Percentiles rank a stretch among this genome's conserved stretches.
Evolutionary conservation across 2,113 vertebrate species (phyloP).

Genomic region (Tupaia chinensis): DNA sequence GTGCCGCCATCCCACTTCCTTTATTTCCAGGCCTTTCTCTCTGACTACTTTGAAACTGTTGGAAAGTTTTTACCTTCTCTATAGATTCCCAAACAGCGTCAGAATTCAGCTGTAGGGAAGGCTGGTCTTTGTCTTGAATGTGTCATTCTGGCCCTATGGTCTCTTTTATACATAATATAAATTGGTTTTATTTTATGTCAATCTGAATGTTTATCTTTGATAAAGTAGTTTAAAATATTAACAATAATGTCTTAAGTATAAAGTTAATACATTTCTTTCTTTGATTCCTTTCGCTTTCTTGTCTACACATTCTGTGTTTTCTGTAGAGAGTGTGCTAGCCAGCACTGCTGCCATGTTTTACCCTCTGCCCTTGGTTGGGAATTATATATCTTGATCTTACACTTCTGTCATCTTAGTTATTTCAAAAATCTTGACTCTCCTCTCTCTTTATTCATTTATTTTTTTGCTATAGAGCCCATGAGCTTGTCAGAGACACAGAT

Average conservation of each 20-base stretch:
- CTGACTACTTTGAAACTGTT: neutral
- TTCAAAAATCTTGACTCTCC: neutral
- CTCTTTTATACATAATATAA: neutral
- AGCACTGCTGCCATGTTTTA: too few relatives aligned
- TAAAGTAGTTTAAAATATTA: conserved; percentile 55
- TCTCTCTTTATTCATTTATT: too few relatives aligned
- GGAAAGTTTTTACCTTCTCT: neutral
- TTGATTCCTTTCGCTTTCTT: neutral
- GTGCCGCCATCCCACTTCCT: neutral
- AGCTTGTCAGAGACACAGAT: too few relatives aligned
- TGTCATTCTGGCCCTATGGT: neutral
- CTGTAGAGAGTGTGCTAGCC: neutral
- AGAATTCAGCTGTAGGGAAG: neutral
- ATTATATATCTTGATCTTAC: neutral
- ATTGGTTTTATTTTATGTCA: neutral
- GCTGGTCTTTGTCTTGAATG: neutral
- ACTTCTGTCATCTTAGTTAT: neutral
- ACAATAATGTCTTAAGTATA: conserved; percentile 6
- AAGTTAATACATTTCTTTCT: neutral
- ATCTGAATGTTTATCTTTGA: conserved; percentile 29
- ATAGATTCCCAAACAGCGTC: neutral
- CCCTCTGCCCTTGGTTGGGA: neutral
- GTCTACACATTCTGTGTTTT: neutral
- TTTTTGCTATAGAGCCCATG: too few relatives aligned
- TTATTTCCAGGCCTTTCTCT: neutral